Evolutionary conservation across 2,113 vertebrate genomes (phyloP), one percentile per base, ranked within the genome.

Genomic region (Chionomys nivalis): DNA sequence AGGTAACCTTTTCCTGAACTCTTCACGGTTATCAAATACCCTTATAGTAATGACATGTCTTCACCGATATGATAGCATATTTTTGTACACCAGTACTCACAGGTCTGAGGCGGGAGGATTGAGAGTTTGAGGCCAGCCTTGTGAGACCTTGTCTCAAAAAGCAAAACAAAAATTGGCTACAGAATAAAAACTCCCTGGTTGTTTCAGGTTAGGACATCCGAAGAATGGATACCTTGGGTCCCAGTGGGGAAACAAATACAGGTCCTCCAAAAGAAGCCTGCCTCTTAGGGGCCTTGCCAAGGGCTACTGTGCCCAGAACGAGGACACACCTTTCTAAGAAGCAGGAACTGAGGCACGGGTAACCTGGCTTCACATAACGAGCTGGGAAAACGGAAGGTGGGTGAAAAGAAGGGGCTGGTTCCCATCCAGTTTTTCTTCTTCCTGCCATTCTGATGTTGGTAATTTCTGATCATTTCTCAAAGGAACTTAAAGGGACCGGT

Each of bases 291-390:
- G 36, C 9, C 36, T 49, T 7, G 42, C 8, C 28, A 49, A n/a
- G 44, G 28, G 5, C 16, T 33, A 16, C 26, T 16, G 16, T 63
- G 44, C 42, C 52, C 12, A 21, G 33, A 5, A n/a, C 1, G 17
- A 79, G 28, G 16, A 19, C 17, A 23, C 19, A 13, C 23, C 17
- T 44, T 26, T 89, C 3, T 26, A 73, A 28, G 39, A 88, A 24
- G 24, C 87, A 33, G 47, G 24, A 63, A 55, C 1, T 3, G 12
- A 73, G n/a, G 11, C 4, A 39, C 7, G 3, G 13, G 19, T 55
- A 13, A 23, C 12, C 1, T 1, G 1, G 8, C 7, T 26, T 33
- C 2, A 11, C 0, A 55, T 16, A 72, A 7, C 0, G 7, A 36
- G 2, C 44, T 39, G n/a, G 55, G 44, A 47, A n/a, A 47, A 24